Evolutionary conservation across 1,140 invertebrate genomes (phyloP).

Genomic region (Ostrea edulis): DNA sequence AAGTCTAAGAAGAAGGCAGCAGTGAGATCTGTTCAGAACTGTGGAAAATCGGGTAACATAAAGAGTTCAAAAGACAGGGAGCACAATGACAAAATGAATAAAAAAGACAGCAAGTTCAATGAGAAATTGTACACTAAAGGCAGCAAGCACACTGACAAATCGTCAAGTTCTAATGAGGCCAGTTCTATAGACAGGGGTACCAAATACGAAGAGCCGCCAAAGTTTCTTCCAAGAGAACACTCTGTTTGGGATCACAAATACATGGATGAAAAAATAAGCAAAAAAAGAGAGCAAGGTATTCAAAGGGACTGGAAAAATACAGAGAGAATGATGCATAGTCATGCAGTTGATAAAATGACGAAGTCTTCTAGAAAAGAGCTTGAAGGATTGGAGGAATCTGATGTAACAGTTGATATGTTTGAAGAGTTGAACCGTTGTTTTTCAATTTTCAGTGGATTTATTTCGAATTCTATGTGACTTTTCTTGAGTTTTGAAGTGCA

Average conservation of each 20-base stretch:
- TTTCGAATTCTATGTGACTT: background rate
- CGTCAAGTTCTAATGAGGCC: background rate
- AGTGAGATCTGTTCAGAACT: background rate
- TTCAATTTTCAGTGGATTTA: background rate
- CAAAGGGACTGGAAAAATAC: background rate
- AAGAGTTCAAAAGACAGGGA: slow-evolving; percentile 8
- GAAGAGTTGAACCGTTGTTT: slow-evolving; percentile 13
- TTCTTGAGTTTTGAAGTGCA: background rate
- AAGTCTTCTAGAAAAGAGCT: slow-evolving; percentile 49
- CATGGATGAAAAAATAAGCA: background rate
- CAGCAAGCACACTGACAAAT: background rate
- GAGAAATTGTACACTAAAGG: background rate
- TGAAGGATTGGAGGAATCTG: background rate
- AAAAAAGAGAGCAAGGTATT: slow-evolving; percentile 18
- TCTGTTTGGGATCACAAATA: background rate
- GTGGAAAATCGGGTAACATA: background rate
- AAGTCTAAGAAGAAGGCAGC: background rate
- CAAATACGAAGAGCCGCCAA: background rate
- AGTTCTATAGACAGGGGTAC: background rate
- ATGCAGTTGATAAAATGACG: background rate
- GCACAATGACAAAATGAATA: background rate
- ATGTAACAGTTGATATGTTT: slow-evolving; percentile 24
- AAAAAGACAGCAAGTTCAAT: background rate
- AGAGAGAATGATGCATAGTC: background rate
- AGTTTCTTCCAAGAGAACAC: background rate